Evolutionary conservation across 2,888 invertebrate species (phyloP).

Genomic region (Cerastis leucographa): DNA sequence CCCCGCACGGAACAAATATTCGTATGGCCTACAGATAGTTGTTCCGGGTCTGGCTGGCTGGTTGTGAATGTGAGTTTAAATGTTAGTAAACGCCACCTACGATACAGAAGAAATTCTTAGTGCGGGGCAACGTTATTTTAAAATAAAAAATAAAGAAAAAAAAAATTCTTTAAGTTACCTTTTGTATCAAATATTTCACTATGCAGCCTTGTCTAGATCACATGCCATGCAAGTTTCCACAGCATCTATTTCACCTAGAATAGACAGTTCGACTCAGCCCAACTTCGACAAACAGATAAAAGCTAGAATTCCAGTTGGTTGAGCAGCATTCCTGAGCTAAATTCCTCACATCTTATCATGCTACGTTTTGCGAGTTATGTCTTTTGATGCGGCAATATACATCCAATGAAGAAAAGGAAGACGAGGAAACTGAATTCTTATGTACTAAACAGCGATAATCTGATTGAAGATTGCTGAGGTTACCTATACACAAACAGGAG

Average conservation of each 20-base stretch:
- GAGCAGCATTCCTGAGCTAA: slow-evolving; percentile 18
- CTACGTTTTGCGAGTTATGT: slow-evolving; percentile 26
- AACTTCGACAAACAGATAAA: slow-evolving; percentile 51
- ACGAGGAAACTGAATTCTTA: neutral
- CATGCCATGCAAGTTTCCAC: slow-evolving; percentile 8
- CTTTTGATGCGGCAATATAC: neutral
- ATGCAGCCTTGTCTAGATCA: neutral
- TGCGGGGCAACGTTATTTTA: too few species aligned
- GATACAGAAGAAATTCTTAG: too few species aligned
- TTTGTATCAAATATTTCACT: neutral
- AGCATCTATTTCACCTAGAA: slow-evolving; percentile 6
- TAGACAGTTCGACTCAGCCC: slow-evolving; percentile 8
- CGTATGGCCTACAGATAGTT: too few species aligned
- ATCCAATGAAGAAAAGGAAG: neutral
- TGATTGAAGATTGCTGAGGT: neutral
- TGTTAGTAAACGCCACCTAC: too few species aligned
- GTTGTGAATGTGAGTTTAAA: too few species aligned
- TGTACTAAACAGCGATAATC: neutral
- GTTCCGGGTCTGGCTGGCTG: too few species aligned
- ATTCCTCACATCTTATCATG: slow-evolving; percentile 34
- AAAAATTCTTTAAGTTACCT: too few species aligned
- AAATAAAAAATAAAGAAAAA: too few species aligned
- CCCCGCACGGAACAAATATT: too few species aligned
- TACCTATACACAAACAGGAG: neutral
- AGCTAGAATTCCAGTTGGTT: slow-evolving; percentile 21